Base-by-base conservation (phyloP, 2,888 invertebrate species). In the Seira sanloemensis region DNA sequence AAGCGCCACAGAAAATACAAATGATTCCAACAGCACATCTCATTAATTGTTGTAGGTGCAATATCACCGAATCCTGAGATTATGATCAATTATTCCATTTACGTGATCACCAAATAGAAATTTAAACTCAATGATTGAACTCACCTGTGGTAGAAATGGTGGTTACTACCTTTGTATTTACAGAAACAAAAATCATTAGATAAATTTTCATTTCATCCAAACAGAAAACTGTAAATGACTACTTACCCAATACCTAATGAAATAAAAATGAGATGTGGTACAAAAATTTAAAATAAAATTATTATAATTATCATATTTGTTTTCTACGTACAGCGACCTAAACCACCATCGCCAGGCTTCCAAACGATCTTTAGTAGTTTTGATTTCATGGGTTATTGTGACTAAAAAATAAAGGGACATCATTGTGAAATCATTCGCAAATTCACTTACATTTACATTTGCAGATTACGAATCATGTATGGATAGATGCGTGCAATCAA, bases 1-100 rank as follows among this genome's bases (percentile, higher is more conserved):
- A 89, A 1, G 88, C 88, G 12, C 89, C 89, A 75, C 84, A 86
- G 54, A 89, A 88, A 16, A 86, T 87, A 23, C 86, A 86, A 9
- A 86, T 25, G 9, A 88, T 83, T 0, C 85, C 84, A 1, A 88
- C 71, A 0, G n/a, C 58, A 26, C 74, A 86, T 86, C 72, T 89
- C 89, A 1, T 23, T 46, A 2, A 82, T 66, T n/a, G 78, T 86
- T 4, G 76, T 54, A 12, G 88, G 86, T 16, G 78, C 58, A 54
- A 89, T 87, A 37, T 89, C 89, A 0, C 89, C 89, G 77, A 88
- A 89, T 9, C 87, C 85, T n/a, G 54, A 26, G 68, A 68, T 46
- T 9, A 37, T 72, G 1, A 72, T 16, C 7, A 62, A 5, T 75
- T 75, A 18, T 7, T 12, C 16, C 25, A 58, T 27, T 75, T 26